Base-by-base conservation (phyloP, 2,888 invertebrate species). In the Heliconius aoede region DNA sequence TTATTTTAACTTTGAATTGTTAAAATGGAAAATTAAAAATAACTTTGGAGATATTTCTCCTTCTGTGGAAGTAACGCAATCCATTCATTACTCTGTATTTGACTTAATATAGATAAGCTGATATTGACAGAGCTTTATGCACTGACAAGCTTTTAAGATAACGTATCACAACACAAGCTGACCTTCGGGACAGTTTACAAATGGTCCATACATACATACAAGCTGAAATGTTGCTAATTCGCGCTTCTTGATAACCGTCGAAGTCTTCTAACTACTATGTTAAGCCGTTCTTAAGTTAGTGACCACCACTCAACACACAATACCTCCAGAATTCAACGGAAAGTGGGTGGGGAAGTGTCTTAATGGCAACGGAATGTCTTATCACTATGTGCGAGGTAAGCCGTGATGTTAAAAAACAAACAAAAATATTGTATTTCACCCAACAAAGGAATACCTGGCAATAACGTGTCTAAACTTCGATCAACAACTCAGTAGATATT, bases 121-220 rank as follows among this genome's bases (percentile, higher is more conserved):
- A 24, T 81, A 73, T 81, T 80, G 74, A 81, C 80, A 67, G 72
- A 78, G 80, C 79, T 78, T 77, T 79, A 76, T 58, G 55, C 64
- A 71, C 60, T 67, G 30, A 40, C 32, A 62, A 78, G 78, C 79
- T 80, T 80, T 77, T 68, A 65, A 13, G 79, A 78, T 79, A 78
- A 15, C 61, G 26, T 79, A 79, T 78, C 78, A 28, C 62, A 67
- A 65, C 69, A 61, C 61, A 13, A 32, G 55, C n/a, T 61, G 58
- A 77, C 78, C 79, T 79, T 76, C 73, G 62, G 32, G 65, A 60
- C 60, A 30, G 60, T 24, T 30, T 15, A 28, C 36, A 7, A n/a
- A n/a, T n/a, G n/a, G 11, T 64, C 4, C 7, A 58, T 24, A 26
- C 58, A 60, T 2, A 60, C 7, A 58, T 24, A 26, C 58, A 60